phyloP scores from a whole-genome alignment of 2,888 invertebrate species.

The Drosophila atripex region DNA sequence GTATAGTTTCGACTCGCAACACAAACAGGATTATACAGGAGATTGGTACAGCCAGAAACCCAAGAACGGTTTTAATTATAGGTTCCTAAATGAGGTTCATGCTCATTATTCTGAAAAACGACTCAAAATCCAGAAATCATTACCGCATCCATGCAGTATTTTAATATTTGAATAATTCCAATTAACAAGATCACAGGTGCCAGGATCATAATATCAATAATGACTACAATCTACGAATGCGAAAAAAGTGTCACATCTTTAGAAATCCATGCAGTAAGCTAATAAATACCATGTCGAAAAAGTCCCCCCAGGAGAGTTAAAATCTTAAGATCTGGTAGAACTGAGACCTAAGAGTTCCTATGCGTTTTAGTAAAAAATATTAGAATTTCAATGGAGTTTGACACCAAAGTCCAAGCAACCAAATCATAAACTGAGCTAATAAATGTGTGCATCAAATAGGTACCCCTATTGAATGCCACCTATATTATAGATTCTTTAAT shows the following conservation, averaged over 20 bases:
- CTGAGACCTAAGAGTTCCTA: neutral
- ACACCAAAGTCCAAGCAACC: neutral
- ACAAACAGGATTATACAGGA: neutral
- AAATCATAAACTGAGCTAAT: too few relatives aligned
- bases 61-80: neutral
- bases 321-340: neutral
- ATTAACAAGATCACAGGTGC: neutral
- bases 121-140: neutral
- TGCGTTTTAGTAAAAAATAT: neutral
- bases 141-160: conserved; percentile 4
- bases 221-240: conserved; percentile 1
- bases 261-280: too few relatives aligned
- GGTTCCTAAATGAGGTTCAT: neutral
- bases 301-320: neutral
- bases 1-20: neutral
- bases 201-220: neutral
- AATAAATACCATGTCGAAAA: neutral
- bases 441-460: conserved; percentile 29
- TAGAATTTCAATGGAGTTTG: neutral
- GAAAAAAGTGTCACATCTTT: neutral
- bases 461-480: conserved; percentile 43
- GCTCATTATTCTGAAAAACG: neutral
- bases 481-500: too few relatives aligned
- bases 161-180: neutral
- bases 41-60: neutral